These are phyloP conservation scores for Tholera decimalis DNA, from an alignment of 2,888 invertebrate genomes.

Conservation along the genomic window DNA sequence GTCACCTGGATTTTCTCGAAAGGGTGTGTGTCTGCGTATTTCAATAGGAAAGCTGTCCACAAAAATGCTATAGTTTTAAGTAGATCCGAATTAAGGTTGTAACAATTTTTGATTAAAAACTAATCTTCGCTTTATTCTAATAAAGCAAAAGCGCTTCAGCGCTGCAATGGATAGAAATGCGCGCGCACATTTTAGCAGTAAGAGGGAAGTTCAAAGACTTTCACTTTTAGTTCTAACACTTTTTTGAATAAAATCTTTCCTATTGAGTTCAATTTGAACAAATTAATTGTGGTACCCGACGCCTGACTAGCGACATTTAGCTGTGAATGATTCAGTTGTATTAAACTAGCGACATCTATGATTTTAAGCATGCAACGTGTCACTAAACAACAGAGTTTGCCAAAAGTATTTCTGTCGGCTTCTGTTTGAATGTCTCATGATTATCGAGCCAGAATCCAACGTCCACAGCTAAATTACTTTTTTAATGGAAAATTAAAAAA, in stretches of 20 bases:
- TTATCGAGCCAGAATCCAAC: neutral
- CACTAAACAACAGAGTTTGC: conserved; percentile 25
- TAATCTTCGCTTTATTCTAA: neutral
- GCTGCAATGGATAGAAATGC: conserved; percentile 38
- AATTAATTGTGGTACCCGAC: neutral
- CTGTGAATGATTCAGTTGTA: neutral
- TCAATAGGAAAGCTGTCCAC: no score
- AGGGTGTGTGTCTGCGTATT: no score
- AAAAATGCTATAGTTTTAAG: no score
- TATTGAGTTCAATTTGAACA: neutral
- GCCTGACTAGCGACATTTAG: neutral
- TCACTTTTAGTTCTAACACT: conserved; percentile 5
- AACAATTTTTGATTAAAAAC: neutral
- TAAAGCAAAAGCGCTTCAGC: conserved; percentile 56
- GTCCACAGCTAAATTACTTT: neutral
- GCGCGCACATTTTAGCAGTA: conserved; percentile 59
- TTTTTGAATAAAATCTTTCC: neutral
- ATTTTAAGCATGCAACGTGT: conserved; percentile 7
- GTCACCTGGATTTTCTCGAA: no score
- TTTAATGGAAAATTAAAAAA: neutral
- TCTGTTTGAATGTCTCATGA: neutral
- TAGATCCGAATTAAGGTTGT: neutral
- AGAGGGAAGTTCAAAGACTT: conserved; percentile 44
- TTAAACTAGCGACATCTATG: conserved; percentile 39
- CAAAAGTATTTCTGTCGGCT: conserved; percentile 8